Percentiles rank a stretch among this genome's conserved stretches.
Evolutionary conservation across 2,113 vertebrate genomes (phyloP).

Genomic region (Orycteropus afer): DNA sequence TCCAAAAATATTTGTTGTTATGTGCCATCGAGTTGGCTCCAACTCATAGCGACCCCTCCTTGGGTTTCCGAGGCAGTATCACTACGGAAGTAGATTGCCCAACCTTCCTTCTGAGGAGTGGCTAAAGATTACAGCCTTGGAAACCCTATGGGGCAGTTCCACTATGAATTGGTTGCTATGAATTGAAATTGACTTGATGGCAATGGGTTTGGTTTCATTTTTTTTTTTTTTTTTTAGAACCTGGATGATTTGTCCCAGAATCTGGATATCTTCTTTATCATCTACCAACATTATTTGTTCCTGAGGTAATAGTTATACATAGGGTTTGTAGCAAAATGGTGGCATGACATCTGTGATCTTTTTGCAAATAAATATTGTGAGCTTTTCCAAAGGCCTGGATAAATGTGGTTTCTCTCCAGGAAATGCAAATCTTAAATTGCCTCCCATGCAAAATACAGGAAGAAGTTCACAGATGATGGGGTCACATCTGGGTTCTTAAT

Average conservation of each 20-base stretch:
- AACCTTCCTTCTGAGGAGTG: too few relatives aligned
- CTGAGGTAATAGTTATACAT: constrained; percentile 3
- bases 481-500: not conserved
- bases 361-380: constrained; percentile 20
- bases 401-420: not conserved
- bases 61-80: too few relatives aligned
- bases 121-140: not conserved
- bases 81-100: too few relatives aligned
- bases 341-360: constrained; percentile 38
- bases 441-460: not conserved
- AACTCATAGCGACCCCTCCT: too few relatives aligned
- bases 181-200: not conserved
- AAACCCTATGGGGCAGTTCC: not conserved
- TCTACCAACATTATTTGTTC: constrained; percentile 14
- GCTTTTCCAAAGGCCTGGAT: not conserved
- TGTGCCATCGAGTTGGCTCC: too few relatives aligned
- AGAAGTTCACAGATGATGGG: not conserved
- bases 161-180: not conserved
- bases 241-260: constrained; percentile 18
- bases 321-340: constrained; percentile 23
- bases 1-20: too few relatives aligned
- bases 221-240: too few relatives aligned
- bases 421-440: constrained; percentile 7
- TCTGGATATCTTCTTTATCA: constrained; percentile 40
- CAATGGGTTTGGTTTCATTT: not conserved